Percentiles rank a stretch among this genome's conserved stretches.
These are phyloP conservation scores for Acronicta alni DNA, from an alignment of 2,888 invertebrate species.

Conservation along the genomic window DNA sequence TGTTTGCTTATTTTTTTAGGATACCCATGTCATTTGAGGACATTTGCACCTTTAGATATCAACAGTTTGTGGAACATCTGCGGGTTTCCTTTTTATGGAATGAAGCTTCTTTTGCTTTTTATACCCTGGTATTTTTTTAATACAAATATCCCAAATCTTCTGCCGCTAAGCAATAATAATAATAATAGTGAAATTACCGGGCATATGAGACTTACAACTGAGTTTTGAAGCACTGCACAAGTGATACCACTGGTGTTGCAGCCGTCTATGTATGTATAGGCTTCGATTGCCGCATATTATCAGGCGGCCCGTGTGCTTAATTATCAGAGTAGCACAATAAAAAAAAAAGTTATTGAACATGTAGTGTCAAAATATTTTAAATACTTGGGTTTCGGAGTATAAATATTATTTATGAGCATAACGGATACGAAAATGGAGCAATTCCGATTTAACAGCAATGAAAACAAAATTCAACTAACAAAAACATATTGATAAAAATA, in stretches of 20 bases:
- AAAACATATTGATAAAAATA: slow-evolving; percentile 11
- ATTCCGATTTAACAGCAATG: neutral
- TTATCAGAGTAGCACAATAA: no score
- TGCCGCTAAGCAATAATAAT: no score
- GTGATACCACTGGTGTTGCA: no score
- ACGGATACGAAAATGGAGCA: neutral
- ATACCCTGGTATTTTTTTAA: neutral
- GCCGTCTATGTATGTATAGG: no score
- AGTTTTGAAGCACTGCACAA: no score
- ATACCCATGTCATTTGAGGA: slow-evolving; percentile 46
- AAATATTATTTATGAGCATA: neutral
- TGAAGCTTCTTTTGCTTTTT: neutral
- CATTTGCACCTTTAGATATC: slow-evolving; percentile 46
- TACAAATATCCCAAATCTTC: no score
- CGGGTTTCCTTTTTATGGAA: slow-evolving; percentile 17
- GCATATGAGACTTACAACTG: no score
- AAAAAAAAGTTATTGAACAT: no score
- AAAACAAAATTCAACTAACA: slow-evolving; percentile 9
- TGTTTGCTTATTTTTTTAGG: slow-evolving; percentile 53
- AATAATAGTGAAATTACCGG: no score
- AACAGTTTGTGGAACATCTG: slow-evolving; percentile 33
- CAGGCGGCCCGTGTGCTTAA: no score
- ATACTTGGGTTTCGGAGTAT: neutral
- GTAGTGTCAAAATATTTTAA: neutral
- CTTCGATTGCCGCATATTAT: no score